Evolutionary conservation across 2,113 vertebrate genomes (phyloP), one percentile per base, ranked within the genome.

Genomic region (Turnix velox): DNA sequence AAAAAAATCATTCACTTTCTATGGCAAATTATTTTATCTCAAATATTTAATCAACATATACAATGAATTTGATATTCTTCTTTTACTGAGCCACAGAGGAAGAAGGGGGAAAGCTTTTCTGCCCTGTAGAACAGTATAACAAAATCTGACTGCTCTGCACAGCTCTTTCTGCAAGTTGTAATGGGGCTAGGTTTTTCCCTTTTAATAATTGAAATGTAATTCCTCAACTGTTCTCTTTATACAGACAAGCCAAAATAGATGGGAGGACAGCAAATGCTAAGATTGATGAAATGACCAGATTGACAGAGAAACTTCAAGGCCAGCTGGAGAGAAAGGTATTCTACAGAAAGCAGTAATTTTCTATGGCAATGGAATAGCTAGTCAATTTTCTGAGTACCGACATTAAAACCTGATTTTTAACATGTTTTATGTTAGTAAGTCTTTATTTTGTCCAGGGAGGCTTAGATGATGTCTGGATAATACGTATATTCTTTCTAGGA

Each of bases 201-300:
- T 51, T 0, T 67, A n/a, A 22, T 52, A 71, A 51, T 12, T 35
- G 24, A 84, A 58, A 15, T 88, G 25, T 75, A 68, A 87, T 65
- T 79, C 28, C 62, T 77, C 84, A 31, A 54, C 66, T 96, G 13
- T 37, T 76, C 87, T 94, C 25, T 95, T 83, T 55, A 27, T 52
- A 18, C 57, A 99, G 99, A 87, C 97, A 98, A 96, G 86, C 98
- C 63, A 99, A 98, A 95, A 87, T 95, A 90, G 98, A 99, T 68
- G 93, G 98, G 75, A 98, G 98, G 94, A 96, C 95, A 28, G 98
- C 98, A 93, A 97, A 96, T 40, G 93, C 96, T 39, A 99, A 98
- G 93, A 97, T 98, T 88, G 98, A 98, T 71, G 98, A 99, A 96
- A 98, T 99, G 97, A 98, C 96, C 55, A 98, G 95, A 78, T 54